Base-by-base conservation (phyloP, 2,888 invertebrate species). In the Lamproptera curius region DNA sequence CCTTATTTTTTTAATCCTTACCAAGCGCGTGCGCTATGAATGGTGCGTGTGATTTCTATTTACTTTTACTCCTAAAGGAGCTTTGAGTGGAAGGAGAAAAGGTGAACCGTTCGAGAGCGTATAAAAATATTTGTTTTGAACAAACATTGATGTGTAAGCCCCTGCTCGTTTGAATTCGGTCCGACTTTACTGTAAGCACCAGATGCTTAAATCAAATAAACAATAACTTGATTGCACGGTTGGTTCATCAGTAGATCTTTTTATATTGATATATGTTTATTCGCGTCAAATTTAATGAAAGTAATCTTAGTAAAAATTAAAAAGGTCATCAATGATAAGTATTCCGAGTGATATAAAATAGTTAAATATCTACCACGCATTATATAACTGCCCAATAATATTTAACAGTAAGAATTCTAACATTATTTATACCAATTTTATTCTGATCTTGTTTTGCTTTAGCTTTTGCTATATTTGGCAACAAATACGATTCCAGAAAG, bases 1-100 rank as follows among this genome's bases (percentile, higher is more conserved):
- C 63, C 62, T 52, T 57, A 57, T 63, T 67, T 56, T 50, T 45
- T 45, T 55, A 55, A 59, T 63, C 65, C 65, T 59, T 63, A 57
- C 57, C 62, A 67, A 70, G 76, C 78, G 67, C 76, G 80, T 76
- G 77, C 73, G 54, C 63, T 16, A 45, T 84, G 79, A 86, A 86
- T 85, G 76, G 78, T 54, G 65, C 75, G 68, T 71, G 72, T 84
- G 78, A 85, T 85, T 84, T 76, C 59, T 86, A 72, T 86, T 86
- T 81, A 84, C 76, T 73, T 76, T 77, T 70, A 68, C 74, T 73
- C 73, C 75, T 63, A 56, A 76, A 84, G 82, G 83, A 80, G 63
- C 52, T 58, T 76, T 66, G 61, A 73, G 73, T 67, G 64, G 65
- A 58, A 54, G 53, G 59, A 65, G 54, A 72, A 73, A 66, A 65